Conservation (phyloP, 35 echinoderm and acorn worm species). For the Anneissia japonica region DNA sequence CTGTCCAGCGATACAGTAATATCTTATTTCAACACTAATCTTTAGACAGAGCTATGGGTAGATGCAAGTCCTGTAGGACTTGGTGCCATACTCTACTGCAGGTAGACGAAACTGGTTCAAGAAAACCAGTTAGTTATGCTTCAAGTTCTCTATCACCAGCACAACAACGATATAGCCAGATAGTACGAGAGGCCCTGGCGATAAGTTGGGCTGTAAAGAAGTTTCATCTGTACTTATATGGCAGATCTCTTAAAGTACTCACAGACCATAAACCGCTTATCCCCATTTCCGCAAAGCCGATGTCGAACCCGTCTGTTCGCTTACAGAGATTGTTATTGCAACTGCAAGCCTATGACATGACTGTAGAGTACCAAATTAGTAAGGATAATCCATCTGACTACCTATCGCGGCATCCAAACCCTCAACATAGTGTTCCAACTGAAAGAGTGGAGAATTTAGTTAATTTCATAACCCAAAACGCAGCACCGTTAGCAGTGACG, state of each 20-base stretch:
- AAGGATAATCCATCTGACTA: slow-evolving; percentile 55
- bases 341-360: slow-evolving; percentile 45
- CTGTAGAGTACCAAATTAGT: slow-evolving; percentile 22
- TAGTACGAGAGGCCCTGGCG: slow-evolving; percentile 37
- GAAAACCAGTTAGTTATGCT: slow-evolving; percentile 3
- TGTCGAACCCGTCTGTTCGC: slow-evolving; percentile 38
- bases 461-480: slow-evolving; percentile 18
- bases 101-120: neutral
- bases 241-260: slow-evolving; percentile 25
- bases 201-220: slow-evolving; percentile 23
- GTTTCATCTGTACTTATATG: slow-evolving; percentile 31
- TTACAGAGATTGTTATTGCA: slow-evolving; percentile 50
- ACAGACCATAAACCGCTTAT: slow-evolving; percentile 65
- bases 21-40: slow-evolving; percentile 37
- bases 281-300: slow-evolving; percentile 36
- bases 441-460: slow-evolving; percentile 27
- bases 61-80: slow-evolving; percentile 57
- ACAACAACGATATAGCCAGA: slow-evolving; percentile 51
- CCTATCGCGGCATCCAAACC: slow-evolving; percentile 42
- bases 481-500: slow-evolving; percentile 34
- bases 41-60: slow-evolving; percentile 29
- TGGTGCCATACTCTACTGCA: slow-evolving; percentile 13
- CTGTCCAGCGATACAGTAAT: slow-evolving; percentile 28
- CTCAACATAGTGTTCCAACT: neutral
- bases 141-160: slow-evolving; percentile 19